Evolutionary conservation across 2,888 invertebrate species (phyloP), one percentile per base, ranked within the genome.

Genomic region (Noctua pronuba): DNA sequence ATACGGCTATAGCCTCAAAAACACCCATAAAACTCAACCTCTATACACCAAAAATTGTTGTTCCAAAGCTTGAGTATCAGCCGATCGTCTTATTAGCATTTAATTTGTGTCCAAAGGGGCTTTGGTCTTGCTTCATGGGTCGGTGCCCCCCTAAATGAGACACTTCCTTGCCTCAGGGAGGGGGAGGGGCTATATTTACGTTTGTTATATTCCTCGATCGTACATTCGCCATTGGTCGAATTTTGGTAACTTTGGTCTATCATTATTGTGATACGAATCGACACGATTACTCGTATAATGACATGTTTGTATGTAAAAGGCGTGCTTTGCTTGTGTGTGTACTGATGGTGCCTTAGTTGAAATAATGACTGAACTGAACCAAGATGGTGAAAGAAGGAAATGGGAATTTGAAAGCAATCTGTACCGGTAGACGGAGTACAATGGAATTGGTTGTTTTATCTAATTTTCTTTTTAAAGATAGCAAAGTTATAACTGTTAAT

Each of bases 41-140:
- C 62, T 75, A 86, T 55, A 88, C 89, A 84, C 90, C 88, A 89
- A 92, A 91, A 89, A 89, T 82, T 73, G 84, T 86, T 86, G 80
- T 83, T 79, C 73, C 83, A 72, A 82, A 77, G 69, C 77, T 82
- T 86, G 67, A 90, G 90, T 94, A 94, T 95, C 95, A 87, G 91
- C 80, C 91, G 93, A 94, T 95, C 94, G 92, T 87, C 94, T 95
- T 94, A 96, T 96, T 96, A 96, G 95, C 96, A 96, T 96, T 95
- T 96, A 96, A 96, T 96, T 95, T 93, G 94, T 93, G 93, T 92
- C 94, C 93, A 95, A 95, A 94, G 95, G 95, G 95, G 84, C 83
- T 88, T 80, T 75, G 81, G 93, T 89, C 90, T 84, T 85, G 84
- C 87, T 95, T 95, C 94, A 96, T 92, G 96, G 96, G 94, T 95